Percentiles rank a stretch among this genome's conserved stretches.
These are phyloP conservation scores for Xanthia icteritia DNA, from an alignment of 2,888 invertebrate genomes.

Conservation along the genomic window DNA sequence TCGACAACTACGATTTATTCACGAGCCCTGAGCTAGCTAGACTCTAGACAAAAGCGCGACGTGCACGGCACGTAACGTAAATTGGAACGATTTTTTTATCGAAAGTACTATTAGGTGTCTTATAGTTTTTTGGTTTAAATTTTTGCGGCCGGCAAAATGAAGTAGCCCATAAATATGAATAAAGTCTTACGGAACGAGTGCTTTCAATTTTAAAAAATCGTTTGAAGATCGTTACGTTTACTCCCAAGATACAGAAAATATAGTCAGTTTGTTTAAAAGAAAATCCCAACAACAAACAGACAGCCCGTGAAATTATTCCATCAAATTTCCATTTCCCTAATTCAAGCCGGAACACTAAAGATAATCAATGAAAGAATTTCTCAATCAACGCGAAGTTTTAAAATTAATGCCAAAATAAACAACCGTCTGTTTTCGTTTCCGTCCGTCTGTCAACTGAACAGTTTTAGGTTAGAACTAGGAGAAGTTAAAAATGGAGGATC, in stretches of 20 bases:
- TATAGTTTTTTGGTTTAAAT: no score
- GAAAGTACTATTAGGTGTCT: no score
- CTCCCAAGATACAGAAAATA: background rate
- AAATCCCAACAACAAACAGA: background rate
- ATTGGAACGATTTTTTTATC: no score
- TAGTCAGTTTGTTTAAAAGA: background rate
- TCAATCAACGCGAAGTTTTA: constrained; percentile 51
- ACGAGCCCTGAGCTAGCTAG: no score
- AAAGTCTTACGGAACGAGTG: no score
- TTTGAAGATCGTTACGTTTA: background rate
- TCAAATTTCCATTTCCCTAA: constrained; percentile 9
- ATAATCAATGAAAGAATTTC: constrained; percentile 45
- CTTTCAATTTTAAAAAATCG: background rate
- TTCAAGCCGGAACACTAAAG: constrained; percentile 11
- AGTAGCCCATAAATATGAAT: background rate
- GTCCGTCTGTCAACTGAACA: constrained; percentile 47
- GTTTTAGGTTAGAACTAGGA: constrained; percentile 25
- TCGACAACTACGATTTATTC: no score
- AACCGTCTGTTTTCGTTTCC: constrained; percentile 43
- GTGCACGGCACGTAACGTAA: no score
- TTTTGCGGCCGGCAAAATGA: no score
- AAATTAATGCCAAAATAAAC: constrained; percentile 61
- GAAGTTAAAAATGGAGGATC: constrained; percentile 32
- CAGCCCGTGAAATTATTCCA: background rate
- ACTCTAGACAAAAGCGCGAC: no score